Evolutionary conservation across 1,140 invertebrate species (phyloP).

Genomic region (Drosophila repleta): DNA sequence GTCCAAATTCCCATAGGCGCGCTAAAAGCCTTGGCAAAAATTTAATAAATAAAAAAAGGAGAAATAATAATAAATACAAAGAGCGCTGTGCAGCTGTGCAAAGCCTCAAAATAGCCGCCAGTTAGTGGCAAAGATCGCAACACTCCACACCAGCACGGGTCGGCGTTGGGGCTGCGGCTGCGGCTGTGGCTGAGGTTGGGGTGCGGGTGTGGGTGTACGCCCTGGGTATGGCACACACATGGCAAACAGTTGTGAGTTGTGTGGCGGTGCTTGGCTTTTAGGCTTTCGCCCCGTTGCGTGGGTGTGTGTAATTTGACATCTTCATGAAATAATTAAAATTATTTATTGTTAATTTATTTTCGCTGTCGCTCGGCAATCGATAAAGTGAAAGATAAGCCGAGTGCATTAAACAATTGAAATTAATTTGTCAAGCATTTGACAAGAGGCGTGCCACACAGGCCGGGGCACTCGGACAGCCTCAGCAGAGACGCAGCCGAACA

Average conservation of each 20-base stretch:
- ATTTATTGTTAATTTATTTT: constrained; percentile 83
- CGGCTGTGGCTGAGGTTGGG: background rate
- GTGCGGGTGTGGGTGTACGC: constrained; percentile 6
- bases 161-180: constrained; percentile 3
- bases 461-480: background rate
- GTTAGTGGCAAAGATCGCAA: constrained; percentile 74
- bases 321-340: constrained; percentile 83
- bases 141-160: constrained; percentile 21
- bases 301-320: constrained; percentile 81
- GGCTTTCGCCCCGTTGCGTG: constrained; percentile 59
- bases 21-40: constrained; percentile 58
- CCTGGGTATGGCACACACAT: constrained; percentile 29
- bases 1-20: constrained; percentile 43
- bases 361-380: constrained; percentile 56
- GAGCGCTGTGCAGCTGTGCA: constrained; percentile 69
- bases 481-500: background rate
- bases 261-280: constrained; percentile 22
- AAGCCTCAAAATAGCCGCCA: constrained; percentile 54
- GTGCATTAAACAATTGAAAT: constrained; percentile 74
- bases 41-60: constrained; percentile 69
- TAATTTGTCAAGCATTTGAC: constrained; percentile 74
- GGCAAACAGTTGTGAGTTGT: constrained; percentile 27
- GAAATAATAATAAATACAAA: constrained; percentile 73
- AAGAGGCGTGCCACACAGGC: constrained; percentile 53
- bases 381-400: constrained; percentile 73